Conservation (phyloP, 1,140 invertebrate genomes). For the Aricia agestis region DNA sequence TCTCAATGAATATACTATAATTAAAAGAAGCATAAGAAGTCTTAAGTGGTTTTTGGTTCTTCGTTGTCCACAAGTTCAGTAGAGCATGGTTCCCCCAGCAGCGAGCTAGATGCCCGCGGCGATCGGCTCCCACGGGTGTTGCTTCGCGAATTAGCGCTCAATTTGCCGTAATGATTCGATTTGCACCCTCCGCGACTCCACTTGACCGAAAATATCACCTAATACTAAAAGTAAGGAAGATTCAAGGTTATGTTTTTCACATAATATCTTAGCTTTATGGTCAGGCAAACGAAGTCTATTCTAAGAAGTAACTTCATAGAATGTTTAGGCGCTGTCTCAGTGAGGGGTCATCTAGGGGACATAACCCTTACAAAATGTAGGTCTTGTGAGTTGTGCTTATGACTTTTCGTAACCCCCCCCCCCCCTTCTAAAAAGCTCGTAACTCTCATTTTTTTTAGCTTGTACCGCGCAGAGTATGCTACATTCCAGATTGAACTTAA, state of each 20-base stretch:
- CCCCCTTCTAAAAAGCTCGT: too few species aligned
- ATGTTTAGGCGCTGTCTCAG: too few species aligned
- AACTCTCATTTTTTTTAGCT: too few species aligned
- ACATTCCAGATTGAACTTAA: too few species aligned
- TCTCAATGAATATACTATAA: too few species aligned
- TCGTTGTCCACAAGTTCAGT: not conserved
- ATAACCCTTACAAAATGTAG: too few species aligned
- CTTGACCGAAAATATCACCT: conserved; percentile 35
- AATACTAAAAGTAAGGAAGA: not conserved
- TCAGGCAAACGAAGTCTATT: not conserved
- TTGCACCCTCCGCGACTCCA: conserved; percentile 39
- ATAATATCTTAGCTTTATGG: not conserved
- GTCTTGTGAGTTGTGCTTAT: too few species aligned
- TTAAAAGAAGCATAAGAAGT: too few species aligned
- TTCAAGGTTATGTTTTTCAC: not conserved
- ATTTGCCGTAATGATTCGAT: conserved; percentile 63
- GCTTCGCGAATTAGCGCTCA: conserved; percentile 52
- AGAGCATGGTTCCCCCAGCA: conserved; percentile 25
- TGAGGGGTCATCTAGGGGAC: too few species aligned
- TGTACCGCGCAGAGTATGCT: too few species aligned
- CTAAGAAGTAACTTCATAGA: too few species aligned
- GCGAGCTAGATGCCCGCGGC: conserved; percentile 31
- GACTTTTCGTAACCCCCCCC: too few species aligned
- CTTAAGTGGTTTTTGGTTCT: not conserved
- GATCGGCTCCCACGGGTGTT: conserved; percentile 53